Evolutionary conservation across 2,888 invertebrate species (phyloP), one percentile per base, ranked within the genome.

Genomic region (Diplazon laetatorius): DNA sequence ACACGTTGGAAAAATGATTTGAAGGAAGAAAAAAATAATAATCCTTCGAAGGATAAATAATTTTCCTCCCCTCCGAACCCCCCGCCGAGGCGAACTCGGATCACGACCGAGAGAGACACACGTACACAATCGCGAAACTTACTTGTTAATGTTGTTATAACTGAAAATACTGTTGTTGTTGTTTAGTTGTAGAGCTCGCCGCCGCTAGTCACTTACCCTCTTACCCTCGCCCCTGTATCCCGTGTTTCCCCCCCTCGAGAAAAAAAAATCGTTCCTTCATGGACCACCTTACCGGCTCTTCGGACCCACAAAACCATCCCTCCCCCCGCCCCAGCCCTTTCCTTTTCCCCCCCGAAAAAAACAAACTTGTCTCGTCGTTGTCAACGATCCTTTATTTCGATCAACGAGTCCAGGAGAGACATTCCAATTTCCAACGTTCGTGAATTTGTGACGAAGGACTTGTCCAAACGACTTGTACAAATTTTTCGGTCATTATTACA

Each of bases 181-280:
- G 91, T 91, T 91, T 91, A 91, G 90, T 91, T 91, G 90, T 91
- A 91, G 91, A 91, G 90, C 90, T 91, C 91, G 91, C 90, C 90
- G 90, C 91, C 90, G 90, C 91, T 91, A 90, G 90, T 90, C 90
- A 90, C 90, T 90, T 86, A 42, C 68, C 76, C 70, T 46, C 44
- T 65, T 76, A 65, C 75, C 60, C 22, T 35, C 52, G 48, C 52
- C 46, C 71, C 39, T 37, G 9, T n/a, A 48, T 52, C 65, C 46
- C 6, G 4, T 30, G 4, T 30, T 30, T 5, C 30, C 2, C 6
- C 6, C 30, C 30, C 6, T 6, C n/a, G 12, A 37, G 12, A 37
- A 37, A 37, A 6, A 42, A n/a, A 42, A 12, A 12, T 42, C 42
- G 42, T 12, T n/a, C 42, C n/a, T n/a, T 42, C 42, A 4, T 42